Evolutionary conservation across 1,140 invertebrate genomes (phyloP).

Genomic region (Aphaenogaster ashmeadi): DNA sequence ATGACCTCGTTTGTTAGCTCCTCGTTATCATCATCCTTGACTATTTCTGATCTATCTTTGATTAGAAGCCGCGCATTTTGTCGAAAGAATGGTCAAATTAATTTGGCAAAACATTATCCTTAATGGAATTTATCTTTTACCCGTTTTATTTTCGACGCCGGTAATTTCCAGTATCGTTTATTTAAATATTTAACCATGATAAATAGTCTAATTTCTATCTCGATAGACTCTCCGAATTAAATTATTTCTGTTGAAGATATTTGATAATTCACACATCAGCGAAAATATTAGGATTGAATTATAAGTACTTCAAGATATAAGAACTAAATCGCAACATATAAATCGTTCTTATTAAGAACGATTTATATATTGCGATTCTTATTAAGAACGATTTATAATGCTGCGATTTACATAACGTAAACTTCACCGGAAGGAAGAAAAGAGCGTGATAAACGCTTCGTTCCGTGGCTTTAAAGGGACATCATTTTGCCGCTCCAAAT

Average conservation of each 20-base stretch:
- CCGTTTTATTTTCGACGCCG: background rate
- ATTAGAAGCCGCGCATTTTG: background rate
- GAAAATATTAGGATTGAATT: background rate
- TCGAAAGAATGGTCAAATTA: background rate
- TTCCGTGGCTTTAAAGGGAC: slow-evolving; percentile 30
- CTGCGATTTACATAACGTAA: background rate
- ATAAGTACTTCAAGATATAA: background rate
- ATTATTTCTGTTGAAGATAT: background rate
- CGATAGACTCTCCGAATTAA: background rate
- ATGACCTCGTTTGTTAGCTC: slow-evolving; percentile 26
- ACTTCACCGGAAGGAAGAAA: background rate
- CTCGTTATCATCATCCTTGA: slow-evolving; percentile 37
- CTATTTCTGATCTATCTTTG: slow-evolving; percentile 16
- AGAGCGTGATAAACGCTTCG: background rate
- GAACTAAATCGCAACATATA: too few species aligned
- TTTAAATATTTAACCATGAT: background rate
- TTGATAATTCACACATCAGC: background rate
- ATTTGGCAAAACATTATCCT: background rate
- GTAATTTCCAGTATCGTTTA: slow-evolving; percentile 5
- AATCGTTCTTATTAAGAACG: too few species aligned
- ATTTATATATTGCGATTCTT: too few species aligned
- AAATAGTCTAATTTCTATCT: background rate
- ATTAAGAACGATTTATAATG: background rate
- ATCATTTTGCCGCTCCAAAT: slow-evolving; percentile 51
- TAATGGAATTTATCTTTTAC: background rate